These are phyloP conservation scores for Theocolax elegans DNA, from an alignment of 1,140 invertebrate genomes.

Conservation along the genomic window DNA sequence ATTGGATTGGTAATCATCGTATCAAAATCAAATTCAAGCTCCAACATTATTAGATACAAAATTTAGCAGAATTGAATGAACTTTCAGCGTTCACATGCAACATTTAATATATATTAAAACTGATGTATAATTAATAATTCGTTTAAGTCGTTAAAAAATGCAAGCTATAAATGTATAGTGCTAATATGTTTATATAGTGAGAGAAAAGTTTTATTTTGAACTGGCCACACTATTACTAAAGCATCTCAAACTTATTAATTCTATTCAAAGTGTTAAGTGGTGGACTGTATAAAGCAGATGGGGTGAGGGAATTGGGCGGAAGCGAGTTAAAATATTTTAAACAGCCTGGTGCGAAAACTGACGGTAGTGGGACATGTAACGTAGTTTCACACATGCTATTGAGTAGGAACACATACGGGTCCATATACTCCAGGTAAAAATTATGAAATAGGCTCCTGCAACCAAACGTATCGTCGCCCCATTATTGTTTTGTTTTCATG, in stretches of 20 bases:
- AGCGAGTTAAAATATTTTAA: conserved; percentile 59
- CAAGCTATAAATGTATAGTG: background rate
- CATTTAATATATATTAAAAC: conserved; percentile 5
- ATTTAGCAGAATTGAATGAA: conserved; percentile 7
- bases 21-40: too few species aligned
- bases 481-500: conserved; percentile 65
- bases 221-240: conserved; percentile 35
- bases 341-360: conserved; percentile 66
- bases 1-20: too few species aligned
- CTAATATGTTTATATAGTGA: background rate
- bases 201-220: conserved; percentile 35
- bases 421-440: conserved; percentile 70
- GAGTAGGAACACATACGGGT: conserved; percentile 69
- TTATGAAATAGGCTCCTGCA: conserved; percentile 69
- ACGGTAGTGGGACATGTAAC: conserved; percentile 68
- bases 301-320: conserved; percentile 38
- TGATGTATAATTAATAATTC: too few species aligned
- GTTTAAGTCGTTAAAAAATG: background rate
- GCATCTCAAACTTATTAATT: conserved; percentile 37
- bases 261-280: conserved; percentile 24
- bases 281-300: conserved; percentile 49
- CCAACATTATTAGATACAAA: conserved; percentile 2
- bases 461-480: conserved; percentile 64
- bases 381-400: conserved; percentile 69
- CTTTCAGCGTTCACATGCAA: conserved; percentile 7